These are phyloP conservation scores for Diplodus sargus DNA, from an alignment of 2,797 vertebrate genomes.

Conservation along the genomic window DNA sequence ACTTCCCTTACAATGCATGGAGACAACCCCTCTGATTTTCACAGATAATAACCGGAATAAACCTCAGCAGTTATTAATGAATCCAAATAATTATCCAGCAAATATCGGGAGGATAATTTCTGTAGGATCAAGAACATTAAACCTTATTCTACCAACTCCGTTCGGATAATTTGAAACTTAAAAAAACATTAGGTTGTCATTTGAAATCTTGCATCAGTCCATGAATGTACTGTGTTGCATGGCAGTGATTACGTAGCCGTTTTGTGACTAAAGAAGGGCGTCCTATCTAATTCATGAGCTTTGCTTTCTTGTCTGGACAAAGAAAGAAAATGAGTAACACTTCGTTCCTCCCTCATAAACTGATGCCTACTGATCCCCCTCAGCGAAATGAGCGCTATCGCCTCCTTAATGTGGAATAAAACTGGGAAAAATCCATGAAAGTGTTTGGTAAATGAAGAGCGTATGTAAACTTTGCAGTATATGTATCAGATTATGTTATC, in stretches of 20 bases:
- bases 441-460: not conserved
- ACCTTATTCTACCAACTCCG: not conserved
- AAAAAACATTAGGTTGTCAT: not conserved
- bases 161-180: not conserved
- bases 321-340: not conserved
- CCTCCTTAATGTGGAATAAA: not conserved
- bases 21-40: slow-evolving; percentile 21
- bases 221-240: not conserved
- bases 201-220: not conserved
- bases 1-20: not conserved
- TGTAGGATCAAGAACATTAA: not conserved
- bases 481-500: not conserved
- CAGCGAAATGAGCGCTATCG: not conserved
- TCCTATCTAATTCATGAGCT: not conserved
- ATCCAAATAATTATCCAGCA: slow-evolving; percentile 13
- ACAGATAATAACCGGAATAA: slow-evolving; percentile 22
- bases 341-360: not conserved
- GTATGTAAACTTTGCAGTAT: not conserved
- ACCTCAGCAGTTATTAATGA: slow-evolving; percentile 2
- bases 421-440: not conserved
- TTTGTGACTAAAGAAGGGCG: not conserved
- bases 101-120: slow-evolving; percentile 1
- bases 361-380: not conserved
- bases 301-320: slow-evolving; percentile 4
- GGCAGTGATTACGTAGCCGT: not conserved